Evolutionary conservation across 2,888 invertebrate genomes (phyloP).

Genomic region (Nomada flava): DNA sequence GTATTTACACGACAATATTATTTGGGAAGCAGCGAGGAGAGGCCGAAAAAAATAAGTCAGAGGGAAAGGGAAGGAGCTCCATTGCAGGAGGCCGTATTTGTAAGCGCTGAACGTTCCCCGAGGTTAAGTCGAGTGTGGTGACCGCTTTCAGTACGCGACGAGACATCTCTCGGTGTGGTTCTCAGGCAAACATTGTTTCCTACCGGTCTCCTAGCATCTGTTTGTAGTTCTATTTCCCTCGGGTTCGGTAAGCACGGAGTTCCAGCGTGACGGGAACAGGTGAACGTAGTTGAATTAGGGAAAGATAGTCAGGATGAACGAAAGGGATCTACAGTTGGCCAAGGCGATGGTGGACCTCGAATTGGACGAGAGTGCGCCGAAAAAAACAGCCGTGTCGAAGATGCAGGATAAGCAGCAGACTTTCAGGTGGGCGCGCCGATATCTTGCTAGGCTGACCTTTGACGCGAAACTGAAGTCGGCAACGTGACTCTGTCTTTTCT

Average conservation of each 20-base stretch:
- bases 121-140: constrained; percentile 50
- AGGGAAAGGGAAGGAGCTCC: constrained; percentile 23
- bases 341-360: constrained; percentile 87
- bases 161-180: constrained; percentile 73
- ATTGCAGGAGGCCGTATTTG: constrained; percentile 38
- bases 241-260: too few species aligned
- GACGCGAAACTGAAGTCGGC: constrained; percentile 11
- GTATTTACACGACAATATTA: constrained; percentile 65
- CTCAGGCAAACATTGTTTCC: constrained; percentile 23
- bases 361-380: constrained; percentile 84
- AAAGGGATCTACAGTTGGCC: constrained; percentile 90
- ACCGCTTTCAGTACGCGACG: constrained; percentile 69
- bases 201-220: background rate
- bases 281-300: background rate
- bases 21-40: constrained; percentile 19
- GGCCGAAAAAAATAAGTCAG: background rate
- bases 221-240: background rate
- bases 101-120: constrained; percentile 21
- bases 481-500: background rate
- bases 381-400: constrained; percentile 87
- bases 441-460: constrained; percentile 8
- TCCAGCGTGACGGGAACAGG: too few species aligned
- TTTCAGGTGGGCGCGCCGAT: constrained; percentile 70
- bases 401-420: constrained; percentile 88
- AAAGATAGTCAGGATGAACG: constrained; percentile 86